These are phyloP conservation scores for Catharus ustulatus DNA, from an alignment of 2,797 vertebrate species.

Conservation along the genomic window DNA sequence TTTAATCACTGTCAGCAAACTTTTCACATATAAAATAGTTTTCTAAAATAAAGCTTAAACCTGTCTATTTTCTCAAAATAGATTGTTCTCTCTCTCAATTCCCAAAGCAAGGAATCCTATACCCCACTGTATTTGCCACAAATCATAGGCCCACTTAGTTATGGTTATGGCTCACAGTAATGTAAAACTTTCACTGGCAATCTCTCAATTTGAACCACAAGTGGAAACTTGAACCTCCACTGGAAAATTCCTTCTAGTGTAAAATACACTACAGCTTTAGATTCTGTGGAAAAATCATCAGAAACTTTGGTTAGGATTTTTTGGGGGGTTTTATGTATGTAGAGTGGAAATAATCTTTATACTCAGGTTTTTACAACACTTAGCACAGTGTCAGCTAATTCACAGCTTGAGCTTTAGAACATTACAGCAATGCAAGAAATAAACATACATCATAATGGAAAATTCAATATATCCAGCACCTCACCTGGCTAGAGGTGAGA, in stretches of 20 bases:
- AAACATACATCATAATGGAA: background rate
- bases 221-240: background rate
- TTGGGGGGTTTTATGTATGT: background rate
- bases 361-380: background rate
- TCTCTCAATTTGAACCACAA: background rate
- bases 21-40: background rate
- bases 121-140: background rate
- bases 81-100: background rate
- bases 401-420: background rate
- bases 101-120: background rate
- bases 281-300: background rate
- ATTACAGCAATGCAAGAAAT: background rate
- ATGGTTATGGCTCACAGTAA: background rate
- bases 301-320: background rate
- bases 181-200: background rate
- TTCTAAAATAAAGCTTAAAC: background rate
- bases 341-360: background rate
- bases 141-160: background rate
- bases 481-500: background rate
- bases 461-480: background rate
- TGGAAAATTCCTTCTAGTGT: background rate
- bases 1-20: background rate
- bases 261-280: background rate
- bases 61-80: background rate
- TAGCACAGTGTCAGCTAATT: background rate